Evolutionary conservation across 2,113 vertebrate species (phyloP), one percentile per base, ranked within the genome.

Genomic region (Tinamus guttatus): DNA sequence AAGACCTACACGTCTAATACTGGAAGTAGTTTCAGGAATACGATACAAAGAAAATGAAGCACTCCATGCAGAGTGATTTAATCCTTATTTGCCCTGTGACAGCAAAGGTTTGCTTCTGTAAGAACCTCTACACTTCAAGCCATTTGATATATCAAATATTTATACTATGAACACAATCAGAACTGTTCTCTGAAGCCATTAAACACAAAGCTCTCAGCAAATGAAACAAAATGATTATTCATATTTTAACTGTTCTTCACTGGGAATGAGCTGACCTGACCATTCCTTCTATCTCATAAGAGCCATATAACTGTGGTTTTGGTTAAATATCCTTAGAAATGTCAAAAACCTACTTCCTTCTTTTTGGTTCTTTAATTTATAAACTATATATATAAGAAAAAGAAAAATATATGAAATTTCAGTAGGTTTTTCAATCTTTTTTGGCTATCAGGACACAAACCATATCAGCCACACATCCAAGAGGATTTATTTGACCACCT

Each of bases 101-200:
- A 67, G 59, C 9, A 1, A 83, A 95, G 41, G 47, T 86, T 47
- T 34, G 83, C 51, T 91, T 87, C 91, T 80, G 24, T 38, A 74
- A 93, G 78, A 76, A 95, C 63, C 64, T 40, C 76, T 60, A 76
- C 32, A 70, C 85, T 83, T 81, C 76, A 83, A 70, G 20, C 28
- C 94, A 89, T 2, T 18, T 65, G 62, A 94, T 76, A 62, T 68
- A 75, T 56, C 85, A 94, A 91, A 95, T 97, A 91, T 94, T 96
- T 89, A 94, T 67, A 76, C 41, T 78, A 5, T 4, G 32, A 91
- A 63, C 68, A 78, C 73, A 59, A 81, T 47, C 89, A 59, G 68
- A 94, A 87, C 41, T 81, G 81, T 82, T 63, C 51, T 77, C 80
- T 45, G 45, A 74, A 87, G 60, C 36, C 62, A 92, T 51, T 78